A percentile compares a stretch with the other conserved stretches of the same genome.
Conservation (phyloP, 1,140 invertebrate species). For the Tetragnatha versicolor region DNA sequence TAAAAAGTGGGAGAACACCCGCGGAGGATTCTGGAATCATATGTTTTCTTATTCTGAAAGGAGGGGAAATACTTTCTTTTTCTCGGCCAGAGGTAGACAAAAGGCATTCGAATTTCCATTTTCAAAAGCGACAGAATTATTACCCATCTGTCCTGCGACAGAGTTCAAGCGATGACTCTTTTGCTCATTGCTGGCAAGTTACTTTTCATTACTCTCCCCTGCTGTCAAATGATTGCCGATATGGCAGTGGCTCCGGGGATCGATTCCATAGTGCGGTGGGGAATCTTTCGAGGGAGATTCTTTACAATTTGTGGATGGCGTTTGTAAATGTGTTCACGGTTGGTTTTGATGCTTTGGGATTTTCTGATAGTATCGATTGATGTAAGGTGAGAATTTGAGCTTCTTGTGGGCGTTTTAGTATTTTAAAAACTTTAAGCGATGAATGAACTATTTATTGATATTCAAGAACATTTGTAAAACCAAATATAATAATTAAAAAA, state of each 20-base stretch:
- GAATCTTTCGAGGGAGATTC: too few relatives aligned
- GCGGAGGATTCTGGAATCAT: constrained; percentile 9
- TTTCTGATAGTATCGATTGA: too few relatives aligned
- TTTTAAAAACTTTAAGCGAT: too few relatives aligned
- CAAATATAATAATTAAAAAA: too few relatives aligned
- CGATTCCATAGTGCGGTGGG: neutral
- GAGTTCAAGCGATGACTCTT: constrained; percentile 5
- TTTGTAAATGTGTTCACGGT: too few relatives aligned
- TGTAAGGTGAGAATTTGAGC: too few relatives aligned
- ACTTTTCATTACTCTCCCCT: constrained; percentile 35
- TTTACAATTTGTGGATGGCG: too few relatives aligned
- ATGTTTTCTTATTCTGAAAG: constrained; percentile 47
- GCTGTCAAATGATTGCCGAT: constrained; percentile 32
- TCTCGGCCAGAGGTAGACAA: constrained; percentile 13
- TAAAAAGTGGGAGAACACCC: neutral
- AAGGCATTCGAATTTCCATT: constrained; percentile 48
- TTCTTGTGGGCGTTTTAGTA: too few relatives aligned
- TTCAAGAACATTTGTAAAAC: too few relatives aligned
- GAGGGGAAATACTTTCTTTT: constrained; percentile 17
- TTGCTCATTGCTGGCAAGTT: constrained; percentile 20
- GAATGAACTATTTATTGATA: too few relatives aligned
- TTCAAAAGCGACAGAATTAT: constrained; percentile 38
- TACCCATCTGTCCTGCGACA: constrained; percentile 19
- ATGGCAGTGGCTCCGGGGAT: neutral
- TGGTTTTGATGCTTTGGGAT: too few relatives aligned